These are phyloP conservation scores for Muraenolepis orangiensis DNA, from an alignment of 2,797 vertebrate species.

Conservation along the genomic window DNA sequence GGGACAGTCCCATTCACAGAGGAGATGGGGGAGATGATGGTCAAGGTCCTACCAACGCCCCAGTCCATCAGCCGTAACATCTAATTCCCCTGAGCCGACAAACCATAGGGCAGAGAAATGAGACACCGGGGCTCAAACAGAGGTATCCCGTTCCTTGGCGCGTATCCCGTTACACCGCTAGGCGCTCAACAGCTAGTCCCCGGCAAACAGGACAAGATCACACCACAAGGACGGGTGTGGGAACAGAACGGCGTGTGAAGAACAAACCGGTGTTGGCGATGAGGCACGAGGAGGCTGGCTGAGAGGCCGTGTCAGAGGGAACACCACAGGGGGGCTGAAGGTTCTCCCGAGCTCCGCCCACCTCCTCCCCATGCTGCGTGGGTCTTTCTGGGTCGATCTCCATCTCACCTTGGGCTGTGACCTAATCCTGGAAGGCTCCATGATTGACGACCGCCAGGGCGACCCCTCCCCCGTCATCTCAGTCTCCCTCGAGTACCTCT, in stretches of 20 bases:
- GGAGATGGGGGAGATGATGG: too few species aligned
- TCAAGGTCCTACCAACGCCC: not conserved
- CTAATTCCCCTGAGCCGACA: not conserved
- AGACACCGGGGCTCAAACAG: not conserved
- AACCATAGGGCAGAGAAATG: not conserved
- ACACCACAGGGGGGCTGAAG: not conserved
- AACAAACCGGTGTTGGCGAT: not conserved
- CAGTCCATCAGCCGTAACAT: not conserved
- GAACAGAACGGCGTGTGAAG: not conserved
- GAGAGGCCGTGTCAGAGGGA: not conserved
- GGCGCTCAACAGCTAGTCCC: too few species aligned
- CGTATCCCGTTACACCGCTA: too few species aligned
- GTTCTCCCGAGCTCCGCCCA: not conserved
- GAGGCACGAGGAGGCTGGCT: not conserved
- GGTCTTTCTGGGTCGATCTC: constrained; percentile 35
- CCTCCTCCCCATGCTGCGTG: constrained; percentile 19
- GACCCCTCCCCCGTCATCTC: constrained; percentile 21
- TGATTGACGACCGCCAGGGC: constrained; percentile 36
- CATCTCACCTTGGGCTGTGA: constrained; percentile 37
- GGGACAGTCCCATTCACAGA: too few species aligned
- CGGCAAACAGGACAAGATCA: not conserved
- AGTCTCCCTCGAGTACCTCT: constrained; percentile 3
- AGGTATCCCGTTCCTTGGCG: not conserved
- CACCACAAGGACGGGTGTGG: not conserved
- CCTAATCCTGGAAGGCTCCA: constrained; percentile 17